Conservation (phyloP, 2,113 vertebrate species). For the Rallus limicola region DNA sequence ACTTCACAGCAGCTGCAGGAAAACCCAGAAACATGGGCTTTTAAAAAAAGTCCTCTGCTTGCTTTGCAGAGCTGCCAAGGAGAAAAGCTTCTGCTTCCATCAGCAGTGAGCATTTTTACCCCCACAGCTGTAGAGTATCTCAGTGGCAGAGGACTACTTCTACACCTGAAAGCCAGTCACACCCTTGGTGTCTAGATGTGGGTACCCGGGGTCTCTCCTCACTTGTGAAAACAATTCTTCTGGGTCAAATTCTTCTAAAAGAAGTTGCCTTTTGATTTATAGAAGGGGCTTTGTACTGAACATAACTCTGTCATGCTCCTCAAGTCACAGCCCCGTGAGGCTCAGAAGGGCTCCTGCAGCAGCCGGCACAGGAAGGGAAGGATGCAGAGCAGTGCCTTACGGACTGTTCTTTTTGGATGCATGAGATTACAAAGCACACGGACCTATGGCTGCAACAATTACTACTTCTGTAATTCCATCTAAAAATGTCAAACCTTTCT, state of each 20-base stretch:
- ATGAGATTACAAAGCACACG: neutral
- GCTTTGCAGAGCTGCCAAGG: neutral
- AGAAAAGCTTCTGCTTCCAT: neutral
- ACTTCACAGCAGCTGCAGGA: rapidly evolving
- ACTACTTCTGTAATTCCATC: neutral
- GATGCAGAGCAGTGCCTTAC: too few species aligned
- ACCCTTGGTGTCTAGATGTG: rapidly evolving
- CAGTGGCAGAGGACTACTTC: neutral
- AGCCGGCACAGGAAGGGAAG: neutral
- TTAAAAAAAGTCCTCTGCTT: neutral
- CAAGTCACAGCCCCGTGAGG: neutral
- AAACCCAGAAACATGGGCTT: rapidly evolving
- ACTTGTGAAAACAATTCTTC: rapidly evolving
- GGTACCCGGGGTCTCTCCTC: neutral
- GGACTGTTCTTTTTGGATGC: neutral
- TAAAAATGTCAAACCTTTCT: neutral
- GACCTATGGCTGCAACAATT: neutral
- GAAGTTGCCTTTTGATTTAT: neutral
- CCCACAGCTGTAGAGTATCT: rapidly evolving
- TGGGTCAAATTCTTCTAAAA: neutral
- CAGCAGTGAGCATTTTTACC: rapidly evolving
- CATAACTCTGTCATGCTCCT: neutral
- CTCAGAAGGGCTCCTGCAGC: neutral
- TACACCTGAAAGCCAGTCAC: rapidly evolving
- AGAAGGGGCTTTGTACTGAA: rapidly evolving